Evolutionary conservation across 2,113 vertebrate genomes (phyloP), one percentile per base, ranked within the genome.

Genomic region (Protomyctophum bolini): DNA sequence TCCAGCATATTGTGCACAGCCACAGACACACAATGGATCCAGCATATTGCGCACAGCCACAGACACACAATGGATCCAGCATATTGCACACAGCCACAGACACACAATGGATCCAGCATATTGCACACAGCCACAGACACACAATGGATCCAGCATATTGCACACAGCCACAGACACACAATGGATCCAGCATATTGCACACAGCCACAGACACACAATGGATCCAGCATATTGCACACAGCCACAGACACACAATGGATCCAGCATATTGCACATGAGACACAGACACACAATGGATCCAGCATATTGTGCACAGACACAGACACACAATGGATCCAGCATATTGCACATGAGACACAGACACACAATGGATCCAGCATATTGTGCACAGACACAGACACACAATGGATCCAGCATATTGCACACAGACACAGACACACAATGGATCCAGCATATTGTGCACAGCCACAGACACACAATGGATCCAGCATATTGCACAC

Each of bases 111-210:
- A n/a, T 55, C 12, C 52, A n/a, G 2, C 14, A n/a, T n/a, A n/a
- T n/a, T n/a, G n/a, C n/a, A n/a, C 73, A 59, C 45, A n/a, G n/a
- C n/a, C 94, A 88, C 83, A 77, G 87, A 92, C 79, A 82, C 82
- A 96, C 94, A 96, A 95, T 94, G 86, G 84, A 86, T 93, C 93
- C 91, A n/a, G n/a, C n/a, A n/a, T n/a, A n/a, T n/a, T n/a, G n/a
- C n/a, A n/a, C n/a, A n/a, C n/a, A n/a, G n/a, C n/a, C n/a, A n/a
- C n/a, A n/a, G n/a, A n/a, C 15, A 55, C 15, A 14, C 54, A n/a
- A 7, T 55, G 52, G 12, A n/a, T 55, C 12, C 52, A n/a, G 2
- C 14, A n/a, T n/a, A n/a, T n/a, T n/a, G n/a, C n/a, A n/a, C 73
- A 59, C 45, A n/a, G n/a, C n/a, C 94, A 88, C 83, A 77, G 87